phyloP scores from a whole-genome alignment of 2,888 invertebrate genomes.

The Eupithecia subfuscata region DNA sequence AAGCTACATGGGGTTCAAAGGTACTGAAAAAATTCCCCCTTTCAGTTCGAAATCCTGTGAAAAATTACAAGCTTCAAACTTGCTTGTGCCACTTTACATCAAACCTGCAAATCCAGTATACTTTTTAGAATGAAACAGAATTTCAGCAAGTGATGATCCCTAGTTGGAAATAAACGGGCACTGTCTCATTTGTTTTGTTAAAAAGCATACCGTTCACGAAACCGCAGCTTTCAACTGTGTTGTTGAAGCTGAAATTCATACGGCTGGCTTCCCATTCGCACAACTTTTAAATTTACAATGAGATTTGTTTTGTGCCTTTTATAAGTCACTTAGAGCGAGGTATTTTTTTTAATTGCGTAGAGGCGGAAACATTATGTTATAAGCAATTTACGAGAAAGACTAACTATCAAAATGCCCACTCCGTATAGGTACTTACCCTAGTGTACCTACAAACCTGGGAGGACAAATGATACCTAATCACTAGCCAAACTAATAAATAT shows the following conservation, averaged over 20 bases:
- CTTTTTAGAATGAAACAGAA: not conserved
- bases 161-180: not conserved
- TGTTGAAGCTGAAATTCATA: constrained; percentile 36
- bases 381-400: too few species aligned
- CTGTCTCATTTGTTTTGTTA: not conserved
- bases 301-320: constrained; percentile 50
- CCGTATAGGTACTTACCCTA: too few species aligned
- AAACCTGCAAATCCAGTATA: not conserved
- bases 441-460: too few species aligned
- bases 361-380: not conserved
- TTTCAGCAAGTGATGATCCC: not conserved
- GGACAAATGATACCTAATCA: too few species aligned
- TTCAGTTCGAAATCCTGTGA: too few species aligned
- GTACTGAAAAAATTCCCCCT: too few species aligned
- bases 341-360: constrained; percentile 41
- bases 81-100: not conserved
- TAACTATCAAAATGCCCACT: too few species aligned
- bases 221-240: constrained; percentile 14
- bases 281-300: constrained; percentile 59
- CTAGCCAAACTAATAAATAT: too few species aligned
- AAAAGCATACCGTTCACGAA: constrained; percentile 9
- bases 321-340: constrained; percentile 25
- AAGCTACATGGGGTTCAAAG: too few species aligned
- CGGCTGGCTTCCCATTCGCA: constrained; percentile 44
- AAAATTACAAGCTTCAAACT: too few species aligned